Evolutionary conservation across 1,140 invertebrate genomes (phyloP), one percentile per base, ranked within the genome.

Genomic region (Camponotus vicinus): DNA sequence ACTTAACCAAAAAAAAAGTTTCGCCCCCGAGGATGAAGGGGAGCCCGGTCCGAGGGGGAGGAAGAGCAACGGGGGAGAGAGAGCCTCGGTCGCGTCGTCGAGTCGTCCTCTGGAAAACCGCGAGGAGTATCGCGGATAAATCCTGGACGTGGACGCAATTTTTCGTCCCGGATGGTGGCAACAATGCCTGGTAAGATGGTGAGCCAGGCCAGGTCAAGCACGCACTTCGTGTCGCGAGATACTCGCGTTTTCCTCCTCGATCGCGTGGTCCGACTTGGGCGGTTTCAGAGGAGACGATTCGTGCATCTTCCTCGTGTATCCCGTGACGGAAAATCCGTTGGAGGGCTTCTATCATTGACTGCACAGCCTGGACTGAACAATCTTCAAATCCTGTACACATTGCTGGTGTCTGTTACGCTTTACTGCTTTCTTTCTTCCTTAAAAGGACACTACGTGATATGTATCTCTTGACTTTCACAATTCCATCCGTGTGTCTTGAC

Each of bases 171-270:
- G 78, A 89, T 91, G 90, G 92, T 93, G 92, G 92, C 90, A 93
- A 89, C 92, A 93, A 92, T 93, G 92, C 87, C 90, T 91, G 88
- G 84, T 88, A 91, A 92, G 92, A 92, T 93, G 90, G 89, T 92
- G 91, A 91, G 91, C 76, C 89, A 92, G 89, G 92, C 90, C 92
- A 93, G 92, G 92, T 93, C 92, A 93, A 93, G 91, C 91, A 92
- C 88, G 85, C 86, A 73, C 70, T 88, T 86, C 64, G 82, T 80
- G 52, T 71, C 69, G 71, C 67, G 64, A 85, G 80, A 88, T 32
- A 87, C 69, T 73, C 37, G 49, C 49, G 40, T 61, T 73, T 70
- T 40, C 37, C 6, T 69, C 7, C 15, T 13, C 40, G 61, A n/a
- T 66, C 21, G 5, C 34, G n/a, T 11, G 8, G 11, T 13, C 1